A percentile compares a stretch with the other conserved stretches of the same genome.
phyloP scores from a whole-genome alignment of 2,888 invertebrate species.

The Taphrorychus bicolor region DNA sequence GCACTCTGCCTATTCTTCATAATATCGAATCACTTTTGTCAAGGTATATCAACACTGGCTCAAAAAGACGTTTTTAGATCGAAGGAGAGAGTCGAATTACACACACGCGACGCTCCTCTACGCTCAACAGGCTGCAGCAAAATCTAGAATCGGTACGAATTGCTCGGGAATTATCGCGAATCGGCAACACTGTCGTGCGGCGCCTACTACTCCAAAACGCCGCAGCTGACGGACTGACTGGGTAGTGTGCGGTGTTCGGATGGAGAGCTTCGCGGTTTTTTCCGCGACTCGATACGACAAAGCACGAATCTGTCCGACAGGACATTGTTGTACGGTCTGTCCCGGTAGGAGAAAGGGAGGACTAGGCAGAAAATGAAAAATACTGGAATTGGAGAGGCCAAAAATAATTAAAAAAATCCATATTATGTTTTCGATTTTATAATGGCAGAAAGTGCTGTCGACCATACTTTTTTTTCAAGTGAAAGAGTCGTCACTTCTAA shows the following conservation, averaged over 20 bases:
- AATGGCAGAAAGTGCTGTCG: no score
- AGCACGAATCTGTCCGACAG: neutral
- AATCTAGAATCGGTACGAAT: slow-evolving; percentile 11
- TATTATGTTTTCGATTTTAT: no score
- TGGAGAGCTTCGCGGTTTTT: slow-evolving; percentile 16
- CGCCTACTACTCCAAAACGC: slow-evolving; percentile 14
- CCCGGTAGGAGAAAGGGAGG: no score
- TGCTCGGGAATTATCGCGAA: slow-evolving; percentile 27
- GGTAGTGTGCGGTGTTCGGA: slow-evolving; percentile 1
- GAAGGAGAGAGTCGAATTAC: slow-evolving; percentile 1
- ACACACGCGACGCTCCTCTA: slow-evolving; percentile 19
- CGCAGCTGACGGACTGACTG: slow-evolving; percentile 21
- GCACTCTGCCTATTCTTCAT: slow-evolving; percentile 36
- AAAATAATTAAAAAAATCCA: no score
- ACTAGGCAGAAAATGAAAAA: no score
- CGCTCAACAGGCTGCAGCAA: slow-evolving; percentile 31
- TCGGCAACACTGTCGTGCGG: slow-evolving; percentile 3
- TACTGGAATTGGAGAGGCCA: no score
- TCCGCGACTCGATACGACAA: slow-evolving; percentile 2
- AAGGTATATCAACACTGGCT: slow-evolving; percentile 5
- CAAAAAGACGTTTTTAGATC: neutral
- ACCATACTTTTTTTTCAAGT: no score
- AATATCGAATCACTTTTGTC: slow-evolving; percentile 12
- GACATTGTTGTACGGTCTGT: no score
- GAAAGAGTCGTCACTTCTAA: no score